Conservation (phyloP, 2,888 invertebrate genomes). For the Cancer borealis region DNA sequence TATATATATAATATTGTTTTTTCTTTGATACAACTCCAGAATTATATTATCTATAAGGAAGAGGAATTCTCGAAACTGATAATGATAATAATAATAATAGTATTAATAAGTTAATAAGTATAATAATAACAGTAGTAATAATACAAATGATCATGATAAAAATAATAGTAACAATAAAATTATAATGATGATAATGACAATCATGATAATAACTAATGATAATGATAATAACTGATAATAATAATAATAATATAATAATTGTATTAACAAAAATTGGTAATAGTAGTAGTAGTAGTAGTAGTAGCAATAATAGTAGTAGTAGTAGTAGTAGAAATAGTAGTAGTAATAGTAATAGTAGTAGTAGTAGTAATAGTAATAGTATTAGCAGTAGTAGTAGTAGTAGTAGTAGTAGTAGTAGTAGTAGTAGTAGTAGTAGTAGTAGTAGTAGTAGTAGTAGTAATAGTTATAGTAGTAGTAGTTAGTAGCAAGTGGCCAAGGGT, state of each 20-base stretch:
- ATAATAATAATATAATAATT: neutral
- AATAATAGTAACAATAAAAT: no score
- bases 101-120: no score
- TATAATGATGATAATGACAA: no score
- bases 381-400: neutral
- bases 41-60: neutral
- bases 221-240: no score
- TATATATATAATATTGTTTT: neutral
- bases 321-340: slow-evolving; percentile 21
- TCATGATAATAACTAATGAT: no score
- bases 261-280: neutral
- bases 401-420: slow-evolving; percentile 26
- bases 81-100: no score
- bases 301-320: slow-evolving; percentile 43
- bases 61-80: no score
- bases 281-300: slow-evolving; percentile 42
- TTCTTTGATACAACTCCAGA: neutral
- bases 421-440: neutral
- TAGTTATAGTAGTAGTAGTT: slow-evolving; percentile 7
- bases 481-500: neutral
- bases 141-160: no score
- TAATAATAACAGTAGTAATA: no score
- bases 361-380: slow-evolving; percentile 26
- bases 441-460: slow-evolving; percentile 8
- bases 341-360: neutral